Evolutionary conservation across 2,888 invertebrate genomes (phyloP).

Genomic region (Tenthredo amoena): DNA sequence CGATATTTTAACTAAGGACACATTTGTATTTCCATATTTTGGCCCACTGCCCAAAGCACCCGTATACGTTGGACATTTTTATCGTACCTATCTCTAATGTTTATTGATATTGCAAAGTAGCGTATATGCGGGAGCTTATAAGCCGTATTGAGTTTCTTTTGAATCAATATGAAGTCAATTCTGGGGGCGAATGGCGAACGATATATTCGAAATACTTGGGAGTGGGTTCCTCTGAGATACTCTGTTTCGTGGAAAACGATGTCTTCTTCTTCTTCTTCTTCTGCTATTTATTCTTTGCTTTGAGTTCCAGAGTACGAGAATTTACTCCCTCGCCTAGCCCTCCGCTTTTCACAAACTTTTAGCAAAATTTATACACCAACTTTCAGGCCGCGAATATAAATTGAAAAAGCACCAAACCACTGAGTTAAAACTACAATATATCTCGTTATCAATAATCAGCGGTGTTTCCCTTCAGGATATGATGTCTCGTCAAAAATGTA

Average conservation of each 20-base stretch:
- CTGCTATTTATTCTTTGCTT: neutral
- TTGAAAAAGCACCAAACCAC: neutral
- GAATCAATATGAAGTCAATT: conserved; percentile 35
- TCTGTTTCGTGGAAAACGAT: conserved; percentile 1
- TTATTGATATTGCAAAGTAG: neutral
- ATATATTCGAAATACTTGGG: neutral
- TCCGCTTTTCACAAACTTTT: neutral
- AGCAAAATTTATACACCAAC: neutral
- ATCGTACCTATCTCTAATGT: neutral
- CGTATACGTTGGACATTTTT: neutral
- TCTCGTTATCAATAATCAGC: neutral
- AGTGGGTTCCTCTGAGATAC: neutral
- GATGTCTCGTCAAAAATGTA: neutral
- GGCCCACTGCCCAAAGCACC: neutral
- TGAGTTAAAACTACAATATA: neutral
- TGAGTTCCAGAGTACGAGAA: neutral
- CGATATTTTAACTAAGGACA: neutral
- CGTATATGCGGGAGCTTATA: neutral
- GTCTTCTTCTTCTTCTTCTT: conserved; percentile 8
- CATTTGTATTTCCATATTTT: neutral
- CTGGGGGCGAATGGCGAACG: neutral
- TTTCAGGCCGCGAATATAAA: neutral
- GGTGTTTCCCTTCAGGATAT: neutral
- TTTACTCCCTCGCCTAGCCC: neutral
- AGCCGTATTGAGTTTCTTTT: neutral